phyloP scores from a whole-genome alignment of 2,888 invertebrate genomes.

The Nematopogon swammerdamellus region DNA sequence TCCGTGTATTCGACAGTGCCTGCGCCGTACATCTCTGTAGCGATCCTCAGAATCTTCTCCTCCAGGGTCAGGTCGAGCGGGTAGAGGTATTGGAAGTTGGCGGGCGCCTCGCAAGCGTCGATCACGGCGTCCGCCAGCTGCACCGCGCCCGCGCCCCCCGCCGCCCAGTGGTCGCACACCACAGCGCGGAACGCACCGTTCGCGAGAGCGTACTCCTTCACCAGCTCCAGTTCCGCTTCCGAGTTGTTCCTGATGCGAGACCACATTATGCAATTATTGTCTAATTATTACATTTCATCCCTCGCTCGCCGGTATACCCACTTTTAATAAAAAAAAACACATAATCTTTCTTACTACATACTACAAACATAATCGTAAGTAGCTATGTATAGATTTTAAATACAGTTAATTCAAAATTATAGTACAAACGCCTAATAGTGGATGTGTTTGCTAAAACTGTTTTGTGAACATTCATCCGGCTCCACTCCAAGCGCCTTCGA shows the following conservation, averaged over 20 bases:
- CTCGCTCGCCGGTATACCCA: not conserved
- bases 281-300: not conserved
- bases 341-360: not conserved
- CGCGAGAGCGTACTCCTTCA: constrained; percentile 66
- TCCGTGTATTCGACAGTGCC: constrained; percentile 73
- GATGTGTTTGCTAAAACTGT: no score
- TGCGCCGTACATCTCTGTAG: constrained; percentile 96
- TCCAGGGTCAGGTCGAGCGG: constrained; percentile 67
- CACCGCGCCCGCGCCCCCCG: constrained; percentile 85
- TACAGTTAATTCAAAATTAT: no score
- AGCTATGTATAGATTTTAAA: no score
- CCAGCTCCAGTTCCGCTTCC: constrained; percentile 73
- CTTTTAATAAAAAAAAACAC: constrained; percentile 1
- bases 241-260: constrained; percentile 85
- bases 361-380: no score
- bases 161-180: constrained; percentile 83
- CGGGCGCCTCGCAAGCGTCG: constrained; percentile 64
- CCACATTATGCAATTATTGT: constrained; percentile 7
- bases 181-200: constrained; percentile 88
- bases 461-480: no score
- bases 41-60: constrained; percentile 86
- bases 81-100: constrained; percentile 68
- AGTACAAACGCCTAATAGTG: no score
- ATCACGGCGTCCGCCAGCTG: constrained; percentile 86
- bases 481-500: no score